phyloP scores from a whole-genome alignment of 2,888 invertebrate species.

The Hymenopus coronatus region DNA sequence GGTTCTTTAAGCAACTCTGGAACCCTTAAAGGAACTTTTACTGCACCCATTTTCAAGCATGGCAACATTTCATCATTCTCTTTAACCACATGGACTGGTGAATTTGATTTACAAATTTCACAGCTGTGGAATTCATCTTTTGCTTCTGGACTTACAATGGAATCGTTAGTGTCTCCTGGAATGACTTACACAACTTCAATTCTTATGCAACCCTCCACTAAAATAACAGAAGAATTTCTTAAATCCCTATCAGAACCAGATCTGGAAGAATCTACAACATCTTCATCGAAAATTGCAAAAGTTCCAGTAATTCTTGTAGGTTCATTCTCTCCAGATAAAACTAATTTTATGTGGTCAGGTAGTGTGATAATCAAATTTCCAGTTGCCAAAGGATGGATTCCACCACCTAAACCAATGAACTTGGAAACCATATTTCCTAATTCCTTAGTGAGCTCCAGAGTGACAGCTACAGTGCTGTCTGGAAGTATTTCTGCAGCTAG shows the following conservation, averaged over 20 bases:
- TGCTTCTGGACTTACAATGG: background rate
- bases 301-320: slow-evolving; percentile 32
- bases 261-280: background rate
- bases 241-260: background rate
- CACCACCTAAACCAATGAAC: background rate
- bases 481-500: background rate
- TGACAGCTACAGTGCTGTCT: background rate
- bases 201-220: background rate
- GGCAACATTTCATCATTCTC: background rate
- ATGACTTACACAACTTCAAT: background rate
- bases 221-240: background rate
- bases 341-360: background rate
- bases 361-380: background rate
- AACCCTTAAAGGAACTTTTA: background rate
- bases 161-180: background rate
- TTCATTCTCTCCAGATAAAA: slow-evolving; percentile 29
- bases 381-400: background rate
- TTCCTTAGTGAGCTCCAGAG: background rate
- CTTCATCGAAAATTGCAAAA: background rate
- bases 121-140: background rate
- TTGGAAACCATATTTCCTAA: background rate
- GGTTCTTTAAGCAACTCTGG: background rate
- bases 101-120: background rate
- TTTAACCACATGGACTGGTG: background rate
- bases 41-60: background rate